Base-by-base conservation (phyloP, 2,113 vertebrate species). In the Patagioenas fasciata region DNA sequence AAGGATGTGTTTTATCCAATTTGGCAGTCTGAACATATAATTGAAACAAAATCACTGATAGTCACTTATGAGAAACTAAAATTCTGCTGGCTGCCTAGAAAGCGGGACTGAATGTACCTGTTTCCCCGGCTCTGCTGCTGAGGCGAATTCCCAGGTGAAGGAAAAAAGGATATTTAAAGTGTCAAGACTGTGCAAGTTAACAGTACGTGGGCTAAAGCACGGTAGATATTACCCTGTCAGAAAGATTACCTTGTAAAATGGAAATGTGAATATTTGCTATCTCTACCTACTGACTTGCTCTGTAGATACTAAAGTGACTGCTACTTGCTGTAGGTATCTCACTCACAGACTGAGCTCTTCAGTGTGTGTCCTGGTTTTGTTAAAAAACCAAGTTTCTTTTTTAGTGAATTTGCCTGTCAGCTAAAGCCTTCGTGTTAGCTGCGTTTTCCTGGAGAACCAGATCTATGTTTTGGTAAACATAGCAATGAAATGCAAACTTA, bases 11-110 rank as follows among this genome's bases (percentile, higher is more conserved):
- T 94, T 85, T 89, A 92, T 85, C 25, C 72, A 88, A 20, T 95
- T 95, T 91, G 74, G 51, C 90, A 96, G 90, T 89, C 79, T 96
- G 95, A 96, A 88, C 82, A 60, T 83, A 36, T 83, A 95, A 96
- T 93, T 95, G 95, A 77, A 93, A 85, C 56, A 93, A 93, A 89
- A 87, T 93, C 1, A 40, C 56, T 90, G 74, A 67, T 31, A 66
- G 60, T 94, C 85, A 78, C 36, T 82, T 94, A 31, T 0, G 29
- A 83, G 86, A 32, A 88, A 34, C 26, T 77, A 17, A 26, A 80
- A 1, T 83, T 93, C 34, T 88, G 29, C 72, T 70, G 26, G 75
- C 93, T 96, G 77, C 77, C 60, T 91, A n/a, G 85, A 70, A 85
- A 74, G 60, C 70, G 34, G 71, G 66, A 57, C 15, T 51, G 60